phyloP scores from a whole-genome alignment of 2,113 vertebrate genomes.

The Corynorhinus townsendii region DNA sequence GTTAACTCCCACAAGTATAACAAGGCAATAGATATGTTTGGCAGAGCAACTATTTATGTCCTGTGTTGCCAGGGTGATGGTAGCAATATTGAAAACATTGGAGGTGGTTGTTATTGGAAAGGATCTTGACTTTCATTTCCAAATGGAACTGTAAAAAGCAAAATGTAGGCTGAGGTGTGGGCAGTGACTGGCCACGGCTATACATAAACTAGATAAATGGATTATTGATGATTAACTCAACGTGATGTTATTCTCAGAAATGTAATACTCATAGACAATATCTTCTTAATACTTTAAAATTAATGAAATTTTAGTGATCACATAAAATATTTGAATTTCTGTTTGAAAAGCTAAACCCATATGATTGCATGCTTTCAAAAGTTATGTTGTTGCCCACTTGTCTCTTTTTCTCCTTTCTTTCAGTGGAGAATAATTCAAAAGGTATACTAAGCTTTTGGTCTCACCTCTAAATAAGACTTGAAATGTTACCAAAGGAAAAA shows the following conservation, averaged over 20 bases:
- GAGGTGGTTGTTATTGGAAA: constrained; percentile 71
- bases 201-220: constrained; percentile 60
- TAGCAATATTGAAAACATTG: constrained; percentile 64
- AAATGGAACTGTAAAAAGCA: constrained; percentile 68
- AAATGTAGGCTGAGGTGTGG: constrained; percentile 66
- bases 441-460: neutral
- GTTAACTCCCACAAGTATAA: constrained; percentile 31
- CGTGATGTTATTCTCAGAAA: neutral
- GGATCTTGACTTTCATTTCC: constrained; percentile 43
- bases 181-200: constrained; percentile 14
- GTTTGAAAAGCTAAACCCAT: neutral
- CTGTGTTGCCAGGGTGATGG: constrained; percentile 71
- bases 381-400: neutral
- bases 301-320: neutral
- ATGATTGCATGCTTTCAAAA: neutral
- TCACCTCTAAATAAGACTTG: neutral
- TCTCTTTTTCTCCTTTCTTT: neutral
- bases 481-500: neutral
- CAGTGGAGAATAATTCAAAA: neutral
- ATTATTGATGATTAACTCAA: constrained; percentile 41
- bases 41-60: constrained; percentile 72
- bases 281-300: constrained; percentile 24
- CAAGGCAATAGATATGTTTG: constrained; percentile 62
- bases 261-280: neutral
- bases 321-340: neutral